A percentile compares a stretch with the other conserved stretches of the same genome.
Conservation (phyloP, 2,797 vertebrate genomes). For the Bovichtus variegatus region DNA sequence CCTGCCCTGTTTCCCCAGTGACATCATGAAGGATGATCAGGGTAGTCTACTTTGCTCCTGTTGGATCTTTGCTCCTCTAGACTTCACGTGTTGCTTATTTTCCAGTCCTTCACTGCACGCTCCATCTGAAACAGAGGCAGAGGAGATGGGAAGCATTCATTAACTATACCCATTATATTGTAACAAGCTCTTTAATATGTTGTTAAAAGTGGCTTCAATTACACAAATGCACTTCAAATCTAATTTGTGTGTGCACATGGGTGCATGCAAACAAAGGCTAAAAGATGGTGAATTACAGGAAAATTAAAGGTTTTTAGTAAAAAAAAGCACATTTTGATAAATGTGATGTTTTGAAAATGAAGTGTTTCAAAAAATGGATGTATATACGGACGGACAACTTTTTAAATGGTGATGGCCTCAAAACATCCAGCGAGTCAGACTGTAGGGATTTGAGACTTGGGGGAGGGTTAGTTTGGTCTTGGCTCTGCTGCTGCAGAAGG, state of each 20-base stretch:
- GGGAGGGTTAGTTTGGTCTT: not conserved
- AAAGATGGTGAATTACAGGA: conserved; percentile 3
- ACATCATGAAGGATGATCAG: too few species aligned
- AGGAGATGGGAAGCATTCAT: conserved; percentile 8
- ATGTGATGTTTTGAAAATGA: conserved; percentile 12
- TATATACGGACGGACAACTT: not conserved
- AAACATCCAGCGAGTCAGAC: not conserved
- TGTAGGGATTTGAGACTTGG: not conserved
- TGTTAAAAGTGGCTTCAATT: conserved; percentile 31
- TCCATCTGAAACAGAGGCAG: conserved; percentile 9
- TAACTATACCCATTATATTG: conserved; percentile 20
- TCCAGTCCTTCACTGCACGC: not conserved
- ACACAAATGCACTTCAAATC: conserved; percentile 16
- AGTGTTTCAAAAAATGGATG: not conserved
- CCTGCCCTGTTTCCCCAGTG: too few species aligned
- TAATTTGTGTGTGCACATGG: conserved; percentile 8
- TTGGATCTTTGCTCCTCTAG: not conserved
- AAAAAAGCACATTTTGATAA: not conserved
- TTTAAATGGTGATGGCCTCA: not conserved
- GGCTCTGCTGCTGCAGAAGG: not conserved
- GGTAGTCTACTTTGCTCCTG: too few species aligned
- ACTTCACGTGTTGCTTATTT: not conserved
- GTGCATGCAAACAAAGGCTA: conserved; percentile 23
- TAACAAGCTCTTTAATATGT: conserved; percentile 27
- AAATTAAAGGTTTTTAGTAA: conserved; percentile 23